phyloP scores from a whole-genome alignment of 2,888 invertebrate species.

The Alentia gelatinosa region DNA sequence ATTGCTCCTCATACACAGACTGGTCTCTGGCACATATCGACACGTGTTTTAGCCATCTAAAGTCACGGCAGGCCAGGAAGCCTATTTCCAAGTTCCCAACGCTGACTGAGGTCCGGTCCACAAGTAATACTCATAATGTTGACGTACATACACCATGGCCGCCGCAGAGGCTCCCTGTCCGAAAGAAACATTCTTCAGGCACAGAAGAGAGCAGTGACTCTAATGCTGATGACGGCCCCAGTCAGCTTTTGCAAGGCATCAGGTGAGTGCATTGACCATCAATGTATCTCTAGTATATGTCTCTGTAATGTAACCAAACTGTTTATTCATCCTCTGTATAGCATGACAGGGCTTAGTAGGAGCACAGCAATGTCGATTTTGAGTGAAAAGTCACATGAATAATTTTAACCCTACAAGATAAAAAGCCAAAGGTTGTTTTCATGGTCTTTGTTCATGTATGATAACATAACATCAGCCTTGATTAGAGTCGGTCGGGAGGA shows the following conservation, averaged over 20 bases:
- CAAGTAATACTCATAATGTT: neutral
- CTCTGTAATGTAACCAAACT: too few relatives aligned
- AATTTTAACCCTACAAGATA: too few relatives aligned
- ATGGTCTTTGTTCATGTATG: too few relatives aligned
- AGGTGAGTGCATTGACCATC: neutral
- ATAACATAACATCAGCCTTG: too few relatives aligned
- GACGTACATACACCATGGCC: constrained; percentile 7
- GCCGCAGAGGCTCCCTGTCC: neutral
- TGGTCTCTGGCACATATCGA: neutral
- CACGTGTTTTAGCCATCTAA: constrained; percentile 46
- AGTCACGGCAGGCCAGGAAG: neutral
- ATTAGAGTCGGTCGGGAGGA: too few relatives aligned
- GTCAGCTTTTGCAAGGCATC: neutral
- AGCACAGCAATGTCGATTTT: too few relatives aligned
- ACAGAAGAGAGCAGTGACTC: constrained; percentile 5
- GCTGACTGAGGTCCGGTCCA: constrained; percentile 32
- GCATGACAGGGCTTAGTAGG: too few relatives aligned
- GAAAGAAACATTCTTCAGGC: neutral
- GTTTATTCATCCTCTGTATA: too few relatives aligned
- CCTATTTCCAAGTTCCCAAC: constrained; percentile 21
- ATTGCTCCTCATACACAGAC: too few relatives aligned
- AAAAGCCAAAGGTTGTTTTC: too few relatives aligned
- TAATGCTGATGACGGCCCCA: neutral
- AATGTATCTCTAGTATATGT: too few relatives aligned
- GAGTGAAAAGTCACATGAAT: too few relatives aligned